phyloP scores from a whole-genome alignment of 2,797 vertebrate genomes.

The Peromyscus nudipes region DNA sequence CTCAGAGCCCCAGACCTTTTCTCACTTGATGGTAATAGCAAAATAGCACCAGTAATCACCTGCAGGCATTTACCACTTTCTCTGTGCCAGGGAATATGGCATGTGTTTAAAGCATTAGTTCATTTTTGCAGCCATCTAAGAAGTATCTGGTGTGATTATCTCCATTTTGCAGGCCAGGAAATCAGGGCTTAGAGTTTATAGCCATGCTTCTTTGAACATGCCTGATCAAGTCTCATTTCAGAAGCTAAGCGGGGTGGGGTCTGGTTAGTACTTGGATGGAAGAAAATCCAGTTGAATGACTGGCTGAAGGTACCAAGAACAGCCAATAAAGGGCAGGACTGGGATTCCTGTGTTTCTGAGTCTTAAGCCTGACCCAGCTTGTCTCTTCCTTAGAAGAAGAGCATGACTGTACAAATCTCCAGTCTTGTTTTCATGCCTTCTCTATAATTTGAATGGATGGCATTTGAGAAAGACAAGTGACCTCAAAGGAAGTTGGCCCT shows the following conservation, averaged over 20 bases:
- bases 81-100: no score
- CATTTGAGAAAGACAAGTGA: not conserved
- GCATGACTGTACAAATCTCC: not conserved
- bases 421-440: not conserved
- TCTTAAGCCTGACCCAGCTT: not conserved
- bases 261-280: not conserved
- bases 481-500: not conserved
- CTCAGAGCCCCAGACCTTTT: not conserved
- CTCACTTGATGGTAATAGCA: constrained; percentile 6
- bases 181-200: not conserved
- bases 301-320: not conserved
- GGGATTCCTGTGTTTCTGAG: not conserved
- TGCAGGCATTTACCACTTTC: not conserved
- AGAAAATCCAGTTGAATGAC: not conserved
- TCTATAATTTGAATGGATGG: not conserved
- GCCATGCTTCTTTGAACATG: not conserved
- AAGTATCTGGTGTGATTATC: not conserved
- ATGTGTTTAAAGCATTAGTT: not conserved
- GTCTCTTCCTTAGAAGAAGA: not conserved
- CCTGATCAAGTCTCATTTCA: not conserved
- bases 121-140: not conserved
- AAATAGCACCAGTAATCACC: not conserved
- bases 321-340: fast-evolving
- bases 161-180: constrained; percentile 21
- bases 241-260: not conserved